These are phyloP conservation scores for Phylloscopus trochilus DNA, from an alignment of 2,113 vertebrate species.

Conservation along the genomic window DNA sequence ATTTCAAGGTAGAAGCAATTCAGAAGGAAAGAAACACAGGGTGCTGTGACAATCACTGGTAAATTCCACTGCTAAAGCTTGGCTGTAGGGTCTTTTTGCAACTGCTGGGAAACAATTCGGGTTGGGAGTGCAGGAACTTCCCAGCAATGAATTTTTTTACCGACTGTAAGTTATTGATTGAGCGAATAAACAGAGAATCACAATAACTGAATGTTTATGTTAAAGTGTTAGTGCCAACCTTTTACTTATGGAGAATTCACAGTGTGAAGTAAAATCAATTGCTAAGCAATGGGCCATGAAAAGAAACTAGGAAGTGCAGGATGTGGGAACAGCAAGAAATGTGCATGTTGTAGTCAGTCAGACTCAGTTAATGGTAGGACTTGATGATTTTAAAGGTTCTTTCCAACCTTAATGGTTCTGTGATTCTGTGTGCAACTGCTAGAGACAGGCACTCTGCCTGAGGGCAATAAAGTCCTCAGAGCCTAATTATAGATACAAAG, in stretches of 20 bases:
- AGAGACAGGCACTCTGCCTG: not conserved
- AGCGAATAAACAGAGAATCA: not conserved
- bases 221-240: not conserved
- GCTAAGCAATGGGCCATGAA: not conserved
- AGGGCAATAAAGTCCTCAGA: not conserved
- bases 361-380: not conserved
- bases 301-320: not conserved
- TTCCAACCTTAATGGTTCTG: not conserved
- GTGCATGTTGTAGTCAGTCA: not conserved
- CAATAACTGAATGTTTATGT: not conserved
- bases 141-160: not conserved
- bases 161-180: not conserved
- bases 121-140: not conserved
- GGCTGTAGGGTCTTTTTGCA: not conserved
- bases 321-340: not conserved
- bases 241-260: not conserved
- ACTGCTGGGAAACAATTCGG: not conserved
- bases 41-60: not conserved
- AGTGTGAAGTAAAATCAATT: conserved; percentile 48
- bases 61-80: not conserved
- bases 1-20: not conserved
- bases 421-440: not conserved
- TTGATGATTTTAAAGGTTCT: not conserved
- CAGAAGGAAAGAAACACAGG: not conserved
- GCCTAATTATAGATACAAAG: not conserved